A percentile compares a stretch with the other conserved stretches of the same genome.
Conservation (phyloP, 1,140 invertebrate genomes). For the Mercenaria mercenaria region DNA sequence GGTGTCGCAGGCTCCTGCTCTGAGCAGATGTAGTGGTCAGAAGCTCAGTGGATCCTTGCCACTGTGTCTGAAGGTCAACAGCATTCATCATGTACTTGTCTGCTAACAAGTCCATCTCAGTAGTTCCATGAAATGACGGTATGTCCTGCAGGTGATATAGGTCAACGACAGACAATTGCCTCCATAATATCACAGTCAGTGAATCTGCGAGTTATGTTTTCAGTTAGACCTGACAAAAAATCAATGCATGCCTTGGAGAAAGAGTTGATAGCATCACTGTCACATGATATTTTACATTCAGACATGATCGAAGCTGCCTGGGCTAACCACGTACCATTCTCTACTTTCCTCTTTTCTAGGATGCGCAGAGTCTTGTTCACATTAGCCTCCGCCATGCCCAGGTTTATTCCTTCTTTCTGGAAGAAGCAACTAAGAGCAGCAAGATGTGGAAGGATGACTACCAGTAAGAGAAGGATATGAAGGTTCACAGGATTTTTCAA, state of each 20-base stretch:
- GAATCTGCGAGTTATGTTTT: not conserved
- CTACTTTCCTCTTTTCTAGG: not conserved
- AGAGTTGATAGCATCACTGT: not conserved
- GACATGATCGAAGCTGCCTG: not conserved
- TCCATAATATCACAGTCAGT: not conserved
- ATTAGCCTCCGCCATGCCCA: not conserved
- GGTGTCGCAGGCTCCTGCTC: too few relatives aligned
- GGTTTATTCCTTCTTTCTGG: too few relatives aligned
- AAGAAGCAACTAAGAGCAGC: too few relatives aligned
- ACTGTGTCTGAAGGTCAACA: too few relatives aligned
- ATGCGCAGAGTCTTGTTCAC: not conserved
- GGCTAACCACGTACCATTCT: not conserved
- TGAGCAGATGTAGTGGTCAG: too few relatives aligned
- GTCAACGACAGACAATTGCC: not conserved
- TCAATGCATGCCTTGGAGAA: not conserved
- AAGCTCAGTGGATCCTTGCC: too few relatives aligned
- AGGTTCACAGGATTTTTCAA: too few relatives aligned
- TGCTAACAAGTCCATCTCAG: too few relatives aligned
- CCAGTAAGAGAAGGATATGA: too few relatives aligned
- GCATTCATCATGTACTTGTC: not conserved
- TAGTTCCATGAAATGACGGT: not conserved
- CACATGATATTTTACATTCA: too few relatives aligned
- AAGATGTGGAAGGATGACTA: too few relatives aligned
- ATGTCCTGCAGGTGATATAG: not conserved
- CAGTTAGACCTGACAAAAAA: not conserved